Evolutionary conservation across 2,888 invertebrate species (phyloP), one percentile per base, ranked within the genome.

Genomic region (Dusona sp.): DNA sequence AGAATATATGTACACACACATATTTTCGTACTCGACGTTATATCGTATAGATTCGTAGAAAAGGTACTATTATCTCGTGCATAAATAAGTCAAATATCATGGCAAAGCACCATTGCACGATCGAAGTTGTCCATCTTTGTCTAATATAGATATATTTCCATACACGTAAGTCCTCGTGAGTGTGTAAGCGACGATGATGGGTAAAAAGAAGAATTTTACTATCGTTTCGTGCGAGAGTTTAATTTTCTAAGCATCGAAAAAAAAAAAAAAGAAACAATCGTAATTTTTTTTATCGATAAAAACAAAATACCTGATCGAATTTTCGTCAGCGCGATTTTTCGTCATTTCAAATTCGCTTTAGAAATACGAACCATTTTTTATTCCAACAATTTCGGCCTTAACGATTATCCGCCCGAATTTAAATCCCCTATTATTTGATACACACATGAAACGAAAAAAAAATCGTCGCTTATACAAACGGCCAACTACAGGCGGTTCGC

Each of bases 31-130:
- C 29, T 45, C 25, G 11, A 57, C 65, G 42, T n/a, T 42, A 75
- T 29, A n/a, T 72, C 29, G 45, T 74, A 83, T 73, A 61, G 73
- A 81, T 86, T 70, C 29, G 61, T 51, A 45, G 36, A 61, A 48
- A 25, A 8, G 38, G 61, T 16, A 51, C 29, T n/a, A 57, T 54
- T 75, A 51, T 68, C 85, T 89, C 79, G 74, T 89, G 87, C 88
- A 90, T 91, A 89, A 91, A 90, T 89, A 80, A 90, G 80, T 83
- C 88, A 88, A 67, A 88, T 90, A 87, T 87, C 86, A 74, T 89
- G 83, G 83, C 64, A 73, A 88, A 85, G 67, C 83, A 67, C 83
- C 54, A 83, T 81, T 65, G 70, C 54, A 7, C 84, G 88, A 89
- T 90, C 89, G 88, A 89, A 84, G 70, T 65, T 64, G 77, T 65